Percentiles rank a stretch among this genome's conserved stretches.
Evolutionary conservation across 2,113 vertebrate species (phyloP).

Genomic region (Oophaga pumilio): DNA sequence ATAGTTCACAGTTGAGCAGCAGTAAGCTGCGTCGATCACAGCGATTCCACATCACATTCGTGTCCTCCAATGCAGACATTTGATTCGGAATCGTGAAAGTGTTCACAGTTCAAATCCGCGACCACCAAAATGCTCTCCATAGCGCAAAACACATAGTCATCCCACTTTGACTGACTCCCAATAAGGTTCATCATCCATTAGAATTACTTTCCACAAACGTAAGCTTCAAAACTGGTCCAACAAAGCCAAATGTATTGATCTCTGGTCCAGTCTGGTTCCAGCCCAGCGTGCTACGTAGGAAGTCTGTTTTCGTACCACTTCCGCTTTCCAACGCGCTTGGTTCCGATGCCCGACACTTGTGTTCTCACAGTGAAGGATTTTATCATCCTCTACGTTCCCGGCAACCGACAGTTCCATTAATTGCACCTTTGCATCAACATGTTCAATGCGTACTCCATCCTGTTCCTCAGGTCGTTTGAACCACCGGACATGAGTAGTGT

Average conservation of each 20-base stretch:
- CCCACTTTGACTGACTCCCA: slow-evolving; percentile 51
- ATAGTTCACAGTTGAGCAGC: slow-evolving; percentile 81
- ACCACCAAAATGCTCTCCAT: slow-evolving; percentile 72
- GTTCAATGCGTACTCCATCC: slow-evolving; percentile 94
- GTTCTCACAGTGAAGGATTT: slow-evolving; percentile 71
- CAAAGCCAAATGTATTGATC: slow-evolving; percentile 64
- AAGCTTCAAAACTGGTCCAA: slow-evolving; percentile 67
- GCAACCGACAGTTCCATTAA: slow-evolving; percentile 67
- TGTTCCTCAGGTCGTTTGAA: slow-evolving; percentile 82
- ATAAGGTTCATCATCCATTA: neutral
- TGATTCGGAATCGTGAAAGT: slow-evolving; percentile 62
- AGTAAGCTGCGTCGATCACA: slow-evolving; percentile 72
- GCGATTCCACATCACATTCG: slow-evolving; percentile 66
- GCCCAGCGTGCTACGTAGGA: slow-evolving; percentile 78
- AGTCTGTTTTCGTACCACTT: slow-evolving; percentile 80
- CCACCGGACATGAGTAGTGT: slow-evolving; percentile 87
- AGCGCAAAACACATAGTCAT: slow-evolving; percentile 66
- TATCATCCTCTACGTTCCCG: slow-evolving; percentile 58
- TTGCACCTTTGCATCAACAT: slow-evolving; percentile 94
- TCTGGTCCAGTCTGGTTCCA: slow-evolving; percentile 73
- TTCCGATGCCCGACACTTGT: slow-evolving; percentile 60
- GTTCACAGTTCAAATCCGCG: slow-evolving; percentile 79
- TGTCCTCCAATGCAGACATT: slow-evolving; percentile 53
- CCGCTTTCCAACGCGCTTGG: slow-evolving; percentile 70
- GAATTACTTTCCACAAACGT: slow-evolving; percentile 38